Conservation (phyloP, 2,113 vertebrate genomes). For the Ammospiza nelsoni region DNA sequence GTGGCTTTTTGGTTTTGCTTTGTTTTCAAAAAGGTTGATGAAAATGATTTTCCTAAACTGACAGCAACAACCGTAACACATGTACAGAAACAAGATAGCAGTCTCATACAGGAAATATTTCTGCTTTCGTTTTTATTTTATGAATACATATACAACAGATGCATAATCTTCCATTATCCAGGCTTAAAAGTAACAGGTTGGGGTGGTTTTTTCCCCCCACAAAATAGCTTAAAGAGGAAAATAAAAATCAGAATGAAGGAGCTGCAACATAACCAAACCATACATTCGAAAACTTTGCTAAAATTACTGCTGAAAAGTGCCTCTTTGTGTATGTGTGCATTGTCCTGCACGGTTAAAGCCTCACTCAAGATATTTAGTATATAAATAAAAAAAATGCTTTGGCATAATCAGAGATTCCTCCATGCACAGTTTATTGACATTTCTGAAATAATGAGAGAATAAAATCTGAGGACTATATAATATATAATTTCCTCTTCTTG, state of each 20-base stretch:
- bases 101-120: conserved; percentile 37
- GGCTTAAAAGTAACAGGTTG: not conserved
- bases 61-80: not conserved
- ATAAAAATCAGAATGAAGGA: not conserved
- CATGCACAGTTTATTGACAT: not conserved
- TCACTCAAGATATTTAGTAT: not conserved
- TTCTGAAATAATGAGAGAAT: conserved; percentile 3
- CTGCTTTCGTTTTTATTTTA: conserved; percentile 61
- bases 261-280: conserved; percentile 16
- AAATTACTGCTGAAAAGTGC: not conserved
- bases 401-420: conserved; percentile 26
- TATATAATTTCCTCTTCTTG: not conserved
- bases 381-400: conserved; percentile 36
- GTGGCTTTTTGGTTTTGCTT: not conserved
- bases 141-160: conserved; percentile 61
- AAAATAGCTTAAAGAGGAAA: not conserved
- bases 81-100: conserved; percentile 19
- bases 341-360: not conserved
- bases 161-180: conserved; percentile 33
- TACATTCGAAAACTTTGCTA: not conserved
- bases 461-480: not conserved
- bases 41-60: not conserved
- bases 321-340: not conserved
- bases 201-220: not conserved
- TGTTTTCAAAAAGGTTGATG: not conserved